Evolutionary conservation across 2,888 invertebrate genomes (phyloP), one percentile per base, ranked within the genome.

Genomic region (Panopea generosa): DNA sequence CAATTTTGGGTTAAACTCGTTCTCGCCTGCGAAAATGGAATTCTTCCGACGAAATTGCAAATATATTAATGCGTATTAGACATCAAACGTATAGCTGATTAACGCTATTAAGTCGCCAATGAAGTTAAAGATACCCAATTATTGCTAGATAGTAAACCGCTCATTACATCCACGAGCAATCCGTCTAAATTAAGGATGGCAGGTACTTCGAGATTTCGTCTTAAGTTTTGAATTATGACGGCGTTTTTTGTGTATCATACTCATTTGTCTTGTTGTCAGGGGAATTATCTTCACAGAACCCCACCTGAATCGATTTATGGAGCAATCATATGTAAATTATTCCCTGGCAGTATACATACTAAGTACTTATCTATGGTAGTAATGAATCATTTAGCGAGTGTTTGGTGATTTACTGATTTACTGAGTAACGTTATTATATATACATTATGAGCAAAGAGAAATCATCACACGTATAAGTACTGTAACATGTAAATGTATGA

Each of bases 231-330:
- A 71, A 71, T 65, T 50, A 71, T 65, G 57, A 53, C 29, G 45
- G 29, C 29, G 40, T 40, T 40, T n/a, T n/a, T 40, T 55, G 26
- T 57, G 29, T 38, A 62, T 62, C 52, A 9, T 24, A 24, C 49
- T 61, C 61, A 67, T 73, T 67, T 67, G 73, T 73, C 61, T 67
- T 61, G 49, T 24, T 72, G 72, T 73, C 67, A 73, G 66, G 43
- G 49, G 33, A 45, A 62, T 49, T 61, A 59, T 61, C 38, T 45
- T 40, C 45, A 43, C 47, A 18, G 24, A 43, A 18, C 45, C 33
- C 26, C 63, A 63, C 59, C 45, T 65, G 65, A 50, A 18, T 29
- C 18, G 24, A 40, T 20, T 71, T 56, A 65, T 45, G 47, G 38
- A 14, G n/a, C 59, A 63, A 65, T 71, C 29, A 66, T 40, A 38